Evolutionary conservation across 1,140 invertebrate species (phyloP).

Genomic region (Diabrotica virgifera): DNA sequence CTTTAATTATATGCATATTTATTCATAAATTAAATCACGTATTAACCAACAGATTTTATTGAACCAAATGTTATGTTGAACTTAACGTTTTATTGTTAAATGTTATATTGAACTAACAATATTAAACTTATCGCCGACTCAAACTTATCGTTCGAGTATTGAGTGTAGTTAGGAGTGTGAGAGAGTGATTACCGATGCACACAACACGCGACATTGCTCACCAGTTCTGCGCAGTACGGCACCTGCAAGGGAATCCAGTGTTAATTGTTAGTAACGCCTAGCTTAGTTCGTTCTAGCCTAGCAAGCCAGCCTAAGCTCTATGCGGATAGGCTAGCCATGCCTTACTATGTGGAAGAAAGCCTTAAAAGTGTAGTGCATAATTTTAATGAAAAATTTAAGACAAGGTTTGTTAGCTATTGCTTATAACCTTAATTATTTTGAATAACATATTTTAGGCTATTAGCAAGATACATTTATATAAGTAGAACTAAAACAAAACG

Average conservation of each 20-base stretch:
- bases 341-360: conserved; percentile 3
- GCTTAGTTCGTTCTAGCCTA: conserved; percentile 34
- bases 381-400: neutral
- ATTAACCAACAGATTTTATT: too few species aligned
- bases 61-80: too few species aligned
- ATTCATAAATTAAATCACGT: too few species aligned
- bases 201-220: conserved; percentile 89
- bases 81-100: too few species aligned
- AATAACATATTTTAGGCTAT: too few species aligned
- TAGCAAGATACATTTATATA: too few species aligned
- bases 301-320: conserved; percentile 38
- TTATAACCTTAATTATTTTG: too few species aligned
- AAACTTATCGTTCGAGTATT: conserved; percentile 21
- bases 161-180: conserved; percentile 47
- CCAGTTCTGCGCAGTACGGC: conserved; percentile 83
- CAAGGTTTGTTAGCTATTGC: neutral
- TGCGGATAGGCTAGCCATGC: conserved; percentile 37
- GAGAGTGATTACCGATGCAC: conserved; percentile 80
- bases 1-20: too few species aligned
- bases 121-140: conserved; percentile 4
- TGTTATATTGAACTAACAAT: neutral
- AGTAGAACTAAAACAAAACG: too few species aligned
- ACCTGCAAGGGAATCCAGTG: conserved; percentile 70
- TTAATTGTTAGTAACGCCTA: conserved; percentile 54
- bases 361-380: neutral